These are phyloP conservation scores for Luehdorfia chinensis DNA, from an alignment of 1,140 invertebrate genomes.

Conservation along the genomic window DNA sequence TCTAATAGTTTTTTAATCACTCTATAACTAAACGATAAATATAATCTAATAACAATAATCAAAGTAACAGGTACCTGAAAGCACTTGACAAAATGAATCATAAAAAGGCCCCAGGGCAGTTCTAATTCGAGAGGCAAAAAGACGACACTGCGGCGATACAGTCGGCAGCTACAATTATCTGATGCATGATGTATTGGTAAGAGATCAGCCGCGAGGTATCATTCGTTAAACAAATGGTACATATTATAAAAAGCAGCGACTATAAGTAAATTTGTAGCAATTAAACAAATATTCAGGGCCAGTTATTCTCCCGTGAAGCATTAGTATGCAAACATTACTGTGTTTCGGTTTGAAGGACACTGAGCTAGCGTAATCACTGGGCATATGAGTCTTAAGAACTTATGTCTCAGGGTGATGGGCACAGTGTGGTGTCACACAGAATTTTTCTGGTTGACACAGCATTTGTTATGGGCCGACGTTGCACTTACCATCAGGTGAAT, in stretches of 20 bases:
- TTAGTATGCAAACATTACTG: too few species aligned
- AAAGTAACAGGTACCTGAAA: background rate
- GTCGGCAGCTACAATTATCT: constrained; percentile 24
- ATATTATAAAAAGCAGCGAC: constrained; percentile 6
- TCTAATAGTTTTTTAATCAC: background rate
- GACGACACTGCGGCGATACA: background rate
- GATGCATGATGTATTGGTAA: constrained; percentile 27
- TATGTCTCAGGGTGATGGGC: too few species aligned
- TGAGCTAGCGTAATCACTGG: too few species aligned
- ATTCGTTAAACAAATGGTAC: constrained; percentile 21
- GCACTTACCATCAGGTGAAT: too few species aligned
- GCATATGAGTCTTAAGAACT: too few species aligned
- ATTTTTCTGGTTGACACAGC: too few species aligned
- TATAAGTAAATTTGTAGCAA: too few species aligned
- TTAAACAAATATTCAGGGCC: too few species aligned
- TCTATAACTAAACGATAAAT: background rate
- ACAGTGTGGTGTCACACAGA: too few species aligned
- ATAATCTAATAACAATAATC: background rate
- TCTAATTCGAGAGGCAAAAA: background rate
- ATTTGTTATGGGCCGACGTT: too few species aligned
- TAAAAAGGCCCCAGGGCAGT: background rate
- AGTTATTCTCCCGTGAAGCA: too few species aligned
- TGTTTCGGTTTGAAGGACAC: too few species aligned
- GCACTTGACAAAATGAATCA: background rate
- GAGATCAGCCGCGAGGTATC: constrained; percentile 16